Base-by-base conservation (phyloP, 1,140 invertebrate species). In the Drosophila pachea region DNA sequence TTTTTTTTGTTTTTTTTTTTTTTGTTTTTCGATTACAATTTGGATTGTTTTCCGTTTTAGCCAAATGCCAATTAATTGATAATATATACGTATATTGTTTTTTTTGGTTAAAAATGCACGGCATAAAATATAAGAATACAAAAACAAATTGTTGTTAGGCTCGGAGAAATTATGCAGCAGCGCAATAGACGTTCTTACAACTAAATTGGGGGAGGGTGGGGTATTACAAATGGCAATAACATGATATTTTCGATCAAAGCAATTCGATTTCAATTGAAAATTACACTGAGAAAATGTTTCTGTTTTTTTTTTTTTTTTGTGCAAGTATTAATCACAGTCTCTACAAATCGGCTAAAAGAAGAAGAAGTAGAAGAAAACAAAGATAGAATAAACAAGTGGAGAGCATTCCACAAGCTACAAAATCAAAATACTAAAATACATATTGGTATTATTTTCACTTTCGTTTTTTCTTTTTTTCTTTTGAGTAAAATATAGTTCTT, bases 231-330 rank as follows among this genome's bases (percentile, higher is more conserved):
- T 8, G 14, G 5, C 6, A 11, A n/a, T 12, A 47, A 45, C 36
- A 60, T 47, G 14, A 43, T 7, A 36, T 40, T 29, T 60, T 5
- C 11, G 31, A 43, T n/a, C 6, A 29, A 43, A 50, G 5, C 50
- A 52, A 58, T 22, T 22, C 22, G 22, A 22, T 22, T 22, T 22
- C 7, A 4, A 36, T 22, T 29, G 9, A 53, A 69, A 76, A 79
- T 79, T 79, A 75, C 76, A 73, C 77, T 64, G 77, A 79, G 73
- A 78, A 79, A 79, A 71, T 67, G 40, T 47, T 42, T n/a, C n/a
- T n/a, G n/a, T n/a, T n/a, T n/a, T n/a, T n/a, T n/a, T n/a, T n/a
- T n/a, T n/a, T n/a, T n/a, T 12, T 62, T 67, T 65, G 29, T 59
- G 45, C 48, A 63, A 33, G 16, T 55, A 7, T 32, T 60, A 43